Percentiles rank a stretch among this genome's conserved stretches.
Conservation (phyloP, 1,140 invertebrate genomes). For the Hermetia illucens region DNA sequence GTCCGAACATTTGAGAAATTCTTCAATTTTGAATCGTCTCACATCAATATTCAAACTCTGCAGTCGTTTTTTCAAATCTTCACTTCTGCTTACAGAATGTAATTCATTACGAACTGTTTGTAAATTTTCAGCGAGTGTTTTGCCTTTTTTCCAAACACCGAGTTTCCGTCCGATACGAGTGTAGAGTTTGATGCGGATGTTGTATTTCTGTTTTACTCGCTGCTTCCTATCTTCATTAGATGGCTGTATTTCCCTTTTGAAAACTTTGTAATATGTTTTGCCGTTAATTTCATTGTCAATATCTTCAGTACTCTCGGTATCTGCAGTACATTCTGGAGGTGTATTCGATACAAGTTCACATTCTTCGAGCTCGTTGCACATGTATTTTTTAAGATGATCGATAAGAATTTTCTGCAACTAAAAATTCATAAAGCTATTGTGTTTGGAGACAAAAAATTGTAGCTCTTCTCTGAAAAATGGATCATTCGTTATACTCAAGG, state of each 20-base stretch:
- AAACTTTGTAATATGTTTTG: conserved; percentile 2
- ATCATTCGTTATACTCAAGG: no score
- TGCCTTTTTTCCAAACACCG: conserved; percentile 5
- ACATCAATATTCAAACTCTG: conserved; percentile 4
- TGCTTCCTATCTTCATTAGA: neutral
- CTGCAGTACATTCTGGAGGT: conserved; percentile 5
- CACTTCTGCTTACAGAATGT: neutral
- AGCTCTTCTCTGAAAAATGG: no score
- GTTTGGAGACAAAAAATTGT: no score
- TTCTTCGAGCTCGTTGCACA: conserved; percentile 2
- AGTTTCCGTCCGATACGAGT: conserved; percentile 3
- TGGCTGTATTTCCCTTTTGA: neutral
- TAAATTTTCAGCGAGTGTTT: conserved; percentile 3
- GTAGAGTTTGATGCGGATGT: conserved; percentile 2
- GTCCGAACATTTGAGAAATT: conserved; percentile 12
- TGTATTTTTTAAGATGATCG: neutral
- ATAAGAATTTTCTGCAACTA: conserved; percentile 1
- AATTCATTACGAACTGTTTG: conserved; percentile 4
- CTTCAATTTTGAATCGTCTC: conserved; percentile 4
- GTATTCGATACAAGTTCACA: conserved; percentile 6
- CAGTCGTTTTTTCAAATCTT: conserved; percentile 3
- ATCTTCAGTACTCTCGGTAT: neutral
- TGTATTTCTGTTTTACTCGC: conserved; percentile 1
- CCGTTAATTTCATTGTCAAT: neutral
- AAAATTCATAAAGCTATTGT: no score